A percentile compares a stretch with the other conserved stretches of the same genome.
These are phyloP conservation scores for Trogon melanurus DNA, from an alignment of 2,113 vertebrate species.

Conservation along the genomic window DNA sequence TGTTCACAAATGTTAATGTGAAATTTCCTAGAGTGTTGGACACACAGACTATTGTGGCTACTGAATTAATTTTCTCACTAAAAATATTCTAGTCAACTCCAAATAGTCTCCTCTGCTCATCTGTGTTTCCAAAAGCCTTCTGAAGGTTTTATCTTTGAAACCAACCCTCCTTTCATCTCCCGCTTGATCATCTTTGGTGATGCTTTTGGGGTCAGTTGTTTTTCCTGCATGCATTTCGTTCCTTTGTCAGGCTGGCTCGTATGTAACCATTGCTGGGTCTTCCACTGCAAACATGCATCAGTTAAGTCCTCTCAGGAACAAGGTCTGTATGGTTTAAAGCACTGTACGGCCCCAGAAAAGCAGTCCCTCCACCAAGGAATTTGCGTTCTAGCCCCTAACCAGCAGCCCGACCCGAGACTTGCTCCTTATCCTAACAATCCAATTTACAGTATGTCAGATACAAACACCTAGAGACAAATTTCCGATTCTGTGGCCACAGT, in stretches of 20 bases:
- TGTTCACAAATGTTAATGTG: neutral
- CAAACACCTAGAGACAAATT: neutral
- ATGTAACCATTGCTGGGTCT: neutral
- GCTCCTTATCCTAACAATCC: neutral
- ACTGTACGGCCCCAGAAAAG: neutral
- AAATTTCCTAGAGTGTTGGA: neutral
- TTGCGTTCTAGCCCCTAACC: neutral
- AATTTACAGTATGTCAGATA: neutral
- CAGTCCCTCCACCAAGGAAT: neutral
- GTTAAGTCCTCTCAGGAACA: accelerated
- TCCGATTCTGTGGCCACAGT: neutral
- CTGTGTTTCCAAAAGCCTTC: neutral
- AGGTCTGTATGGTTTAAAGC: neutral
- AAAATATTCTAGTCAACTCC: neutral
- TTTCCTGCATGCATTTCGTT: neutral
- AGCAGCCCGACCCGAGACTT: neutral
- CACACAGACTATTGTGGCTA: neutral
- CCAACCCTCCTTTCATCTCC: neutral
- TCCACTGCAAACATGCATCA: neutral
- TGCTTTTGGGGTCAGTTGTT: neutral
- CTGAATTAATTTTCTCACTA: neutral
- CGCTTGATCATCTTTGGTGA: neutral
- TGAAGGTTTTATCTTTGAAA: neutral
- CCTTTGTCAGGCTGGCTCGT: neutral
- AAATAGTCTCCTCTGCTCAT: neutral